A percentile compares a stretch with the other conserved stretches of the same genome.
Evolutionary conservation across 2,797 vertebrate genomes (phyloP).

Genomic region (Emys orbicularis): DNA sequence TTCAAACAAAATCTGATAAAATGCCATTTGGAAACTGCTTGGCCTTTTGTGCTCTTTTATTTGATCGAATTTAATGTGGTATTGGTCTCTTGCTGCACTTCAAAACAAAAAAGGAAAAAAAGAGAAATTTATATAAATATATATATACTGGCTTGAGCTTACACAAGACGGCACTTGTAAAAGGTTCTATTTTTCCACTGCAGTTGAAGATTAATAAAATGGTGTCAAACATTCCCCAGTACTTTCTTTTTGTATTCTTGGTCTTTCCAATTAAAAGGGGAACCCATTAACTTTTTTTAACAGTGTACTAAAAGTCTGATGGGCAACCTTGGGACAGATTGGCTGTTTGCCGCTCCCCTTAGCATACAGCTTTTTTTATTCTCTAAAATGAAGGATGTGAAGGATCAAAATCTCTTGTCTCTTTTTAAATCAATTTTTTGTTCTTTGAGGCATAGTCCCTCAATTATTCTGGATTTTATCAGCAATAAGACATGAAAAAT

Average conservation of each 20-base stretch:
- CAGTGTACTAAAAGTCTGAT: background rate
- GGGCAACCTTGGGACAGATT: background rate
- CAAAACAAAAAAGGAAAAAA: conserved; percentile 78
- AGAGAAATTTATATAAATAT: conserved; percentile 63
- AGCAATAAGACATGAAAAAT: conserved; percentile 55
- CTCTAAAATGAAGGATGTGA: conserved; percentile 32
- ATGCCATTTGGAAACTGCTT: conserved; percentile 83
- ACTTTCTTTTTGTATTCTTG: conserved; percentile 83
- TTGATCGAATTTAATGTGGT: conserved; percentile 82
- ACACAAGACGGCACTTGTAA: conserved; percentile 91
- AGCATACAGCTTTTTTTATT: background rate
- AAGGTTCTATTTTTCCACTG: conserved; percentile 99
- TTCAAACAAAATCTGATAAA: conserved; percentile 79
- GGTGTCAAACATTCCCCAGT: conserved; percentile 93
- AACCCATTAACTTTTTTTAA: background rate
- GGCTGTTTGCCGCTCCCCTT: background rate
- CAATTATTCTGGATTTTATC: conserved; percentile 40
- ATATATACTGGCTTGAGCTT: conserved; percentile 79
- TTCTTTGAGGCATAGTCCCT: conserved; percentile 60
- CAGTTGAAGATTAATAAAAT: conserved; percentile 94
- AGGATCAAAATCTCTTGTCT: conserved; percentile 42
- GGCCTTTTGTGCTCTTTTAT: conserved; percentile 84
- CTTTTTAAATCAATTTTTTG: conserved; percentile 30
- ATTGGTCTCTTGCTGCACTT: conserved; percentile 89
- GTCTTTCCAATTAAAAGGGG: conserved; percentile 60